Base-by-base conservation (phyloP, 2,797 vertebrate species). In the Anguilla obscura region DNA sequence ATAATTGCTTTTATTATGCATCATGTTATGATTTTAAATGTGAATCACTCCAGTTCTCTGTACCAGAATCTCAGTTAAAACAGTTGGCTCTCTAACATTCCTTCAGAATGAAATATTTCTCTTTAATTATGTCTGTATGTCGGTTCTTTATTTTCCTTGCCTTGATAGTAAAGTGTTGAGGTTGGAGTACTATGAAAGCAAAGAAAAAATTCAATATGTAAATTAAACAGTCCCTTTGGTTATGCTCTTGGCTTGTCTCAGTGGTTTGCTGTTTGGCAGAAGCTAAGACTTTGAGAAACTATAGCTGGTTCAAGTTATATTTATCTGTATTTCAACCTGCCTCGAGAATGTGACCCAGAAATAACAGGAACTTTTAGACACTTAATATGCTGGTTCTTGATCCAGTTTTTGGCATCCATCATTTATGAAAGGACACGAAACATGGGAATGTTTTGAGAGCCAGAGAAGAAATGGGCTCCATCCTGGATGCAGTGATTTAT, bases 271-370 rank as follows among this genome's bases (percentile, higher is more conserved):
- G 30, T 74, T 74, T 27, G 24, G 63, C 24, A 69, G 24, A 69
- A 69, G 14, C 63, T 69, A 69, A 69, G n/a, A 69, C 86, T 36
- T 85, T 85, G 69, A 48, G 27, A 85, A 85, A 66, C 21, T 85
- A 36, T 33, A 76, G 33, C 27, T 21, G 36, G 56, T 84, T 76
- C 58, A 87, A 87, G 79, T 87, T 71, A 87, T 89, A 40, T 63
- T 60, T 76, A 87, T 87, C 71, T 54, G 52, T 63, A 83, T 84
- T 84, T 87, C 52, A 58, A 87, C 30, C 69, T 84, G 86, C 88
- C 63, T 18, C 18, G 82, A 76, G 86, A 66, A 58, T 56, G 71
- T 88, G 87, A 85, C 87, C 87, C 87, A 88, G 87, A 88, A 88
- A 85, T 33, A 33, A 58, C 52, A 30, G 18, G 12, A n/a, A 58